phyloP scores from a whole-genome alignment of 1,140 invertebrate genomes.

The Agrilus planipennis region DNA sequence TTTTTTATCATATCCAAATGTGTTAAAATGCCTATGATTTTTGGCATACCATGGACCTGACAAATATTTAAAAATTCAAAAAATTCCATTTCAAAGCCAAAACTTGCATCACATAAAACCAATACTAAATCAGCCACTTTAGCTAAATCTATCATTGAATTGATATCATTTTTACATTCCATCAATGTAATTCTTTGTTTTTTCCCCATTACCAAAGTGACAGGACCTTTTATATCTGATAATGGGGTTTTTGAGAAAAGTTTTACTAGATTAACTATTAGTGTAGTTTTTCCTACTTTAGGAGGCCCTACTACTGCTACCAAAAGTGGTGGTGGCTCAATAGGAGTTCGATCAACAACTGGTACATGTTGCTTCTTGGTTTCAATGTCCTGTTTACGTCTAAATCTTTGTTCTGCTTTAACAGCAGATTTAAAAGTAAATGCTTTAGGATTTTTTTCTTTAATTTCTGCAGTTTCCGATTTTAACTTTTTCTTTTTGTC shows the following conservation, averaged over 20 bases:
- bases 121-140: slow-evolving; percentile 97
- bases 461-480: slow-evolving; percentile 37
- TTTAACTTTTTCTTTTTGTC: slow-evolving; percentile 67
- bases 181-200: slow-evolving; percentile 88
- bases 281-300: slow-evolving; percentile 92
- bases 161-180: slow-evolving; percentile 98
- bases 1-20: slow-evolving; percentile 93
- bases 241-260: slow-evolving; percentile 84
- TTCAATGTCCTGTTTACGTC: slow-evolving; percentile 85
- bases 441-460: slow-evolving; percentile 86
- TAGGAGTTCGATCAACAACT: slow-evolving; percentile 79
- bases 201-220: slow-evolving; percentile 86
- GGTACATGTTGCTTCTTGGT: slow-evolving; percentile 94
- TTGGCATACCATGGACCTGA: slow-evolving; percentile 96
- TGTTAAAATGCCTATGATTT: slow-evolving; percentile 94
- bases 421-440: slow-evolving; percentile 90
- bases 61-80: slow-evolving; percentile 99
- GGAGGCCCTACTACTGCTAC: slow-evolving; percentile 94
- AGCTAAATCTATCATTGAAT: slow-evolving; percentile 97
- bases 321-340: slow-evolving; percentile 85
- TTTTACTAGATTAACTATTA: slow-evolving; percentile 87
- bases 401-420: slow-evolving; percentile 76
- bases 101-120: slow-evolving; percentile 90
- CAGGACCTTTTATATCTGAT: slow-evolving; percentile 80
- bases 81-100: slow-evolving; percentile 99